Evolutionary conservation across 1,140 invertebrate genomes (phyloP).

Genomic region (Drosophila ficusphila): DNA sequence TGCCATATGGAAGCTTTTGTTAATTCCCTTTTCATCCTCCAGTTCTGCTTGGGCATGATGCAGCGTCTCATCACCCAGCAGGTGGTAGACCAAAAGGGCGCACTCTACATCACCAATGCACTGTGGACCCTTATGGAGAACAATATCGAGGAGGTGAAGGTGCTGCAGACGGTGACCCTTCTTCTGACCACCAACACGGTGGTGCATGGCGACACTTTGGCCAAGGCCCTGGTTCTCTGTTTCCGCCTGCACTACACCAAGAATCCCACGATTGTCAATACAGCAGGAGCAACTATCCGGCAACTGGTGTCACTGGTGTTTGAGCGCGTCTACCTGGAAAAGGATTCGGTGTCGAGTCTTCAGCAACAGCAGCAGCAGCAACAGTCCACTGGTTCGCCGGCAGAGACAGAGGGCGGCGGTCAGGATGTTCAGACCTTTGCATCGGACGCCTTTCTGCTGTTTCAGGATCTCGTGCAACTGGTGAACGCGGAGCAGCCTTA

Average conservation of each 20-base stretch:
- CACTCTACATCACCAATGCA: conserved; percentile 95
- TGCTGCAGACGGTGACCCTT: conserved; percentile 97
- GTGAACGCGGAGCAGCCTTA: conserved; percentile 98
- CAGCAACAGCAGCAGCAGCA: conserved; percentile 58
- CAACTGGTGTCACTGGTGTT: conserved; percentile 98
- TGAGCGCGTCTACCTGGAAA: conserved; percentile 93
- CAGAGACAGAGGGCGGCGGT: conserved; percentile 9
- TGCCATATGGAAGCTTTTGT: not conserved
- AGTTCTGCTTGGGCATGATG: conserved; percentile 96
- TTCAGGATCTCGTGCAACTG: conserved; percentile 98
- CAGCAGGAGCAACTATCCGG: conserved; percentile 97
- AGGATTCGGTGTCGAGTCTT: conserved; percentile 65
- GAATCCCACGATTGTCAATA: conserved; percentile 97
- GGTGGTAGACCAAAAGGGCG: conserved; percentile 94
- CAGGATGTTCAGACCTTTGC: conserved; percentile 93
- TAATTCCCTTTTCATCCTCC: conserved; percentile 17
- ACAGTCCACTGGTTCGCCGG: not conserved
- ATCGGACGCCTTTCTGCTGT: conserved; percentile 96
- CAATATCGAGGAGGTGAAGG: conserved; percentile 96
- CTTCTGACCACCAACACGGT: conserved; percentile 96
- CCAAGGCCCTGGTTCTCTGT: conserved; percentile 98
- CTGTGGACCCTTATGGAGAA: conserved; percentile 97
- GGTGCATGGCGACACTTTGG: conserved; percentile 96
- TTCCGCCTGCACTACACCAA: conserved; percentile 96
- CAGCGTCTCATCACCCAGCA: conserved; percentile 93